These are phyloP conservation scores for Nephrotoma appendiculata DNA, from an alignment of 2,888 invertebrate species.

Conservation along the genomic window DNA sequence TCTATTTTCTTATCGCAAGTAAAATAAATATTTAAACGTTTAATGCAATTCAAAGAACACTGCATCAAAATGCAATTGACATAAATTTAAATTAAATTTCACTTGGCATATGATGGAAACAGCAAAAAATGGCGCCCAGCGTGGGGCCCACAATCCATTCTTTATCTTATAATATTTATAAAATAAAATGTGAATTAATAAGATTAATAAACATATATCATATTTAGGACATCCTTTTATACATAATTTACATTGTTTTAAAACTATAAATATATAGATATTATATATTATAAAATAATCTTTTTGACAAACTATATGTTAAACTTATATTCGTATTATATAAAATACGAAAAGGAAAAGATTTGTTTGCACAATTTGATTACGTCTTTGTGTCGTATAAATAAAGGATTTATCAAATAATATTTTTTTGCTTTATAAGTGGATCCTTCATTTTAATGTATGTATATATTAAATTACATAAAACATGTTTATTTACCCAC, in stretches of 20 bases:
- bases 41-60: no score
- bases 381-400: neutral
- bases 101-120: no score
- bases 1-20: no score
- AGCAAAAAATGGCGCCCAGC: neutral
- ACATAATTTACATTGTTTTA: neutral
- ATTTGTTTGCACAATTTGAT: neutral
- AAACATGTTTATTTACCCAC: neutral
- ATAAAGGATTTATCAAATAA: neutral
- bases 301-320: neutral
- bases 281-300: neutral
- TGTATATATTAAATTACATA: neutral
- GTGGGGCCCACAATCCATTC: neutral
- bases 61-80: no score
- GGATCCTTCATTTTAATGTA: neutral
- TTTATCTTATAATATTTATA: neutral
- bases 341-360: neutral
- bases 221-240: neutral
- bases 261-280: neutral
- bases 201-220: neutral
- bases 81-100: no score
- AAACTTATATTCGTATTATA: neutral
- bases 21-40: no score
- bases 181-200: neutral
- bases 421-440: neutral